phyloP scores from a whole-genome alignment of 2,888 invertebrate genomes.

The Parnassius glacialis region DNA sequence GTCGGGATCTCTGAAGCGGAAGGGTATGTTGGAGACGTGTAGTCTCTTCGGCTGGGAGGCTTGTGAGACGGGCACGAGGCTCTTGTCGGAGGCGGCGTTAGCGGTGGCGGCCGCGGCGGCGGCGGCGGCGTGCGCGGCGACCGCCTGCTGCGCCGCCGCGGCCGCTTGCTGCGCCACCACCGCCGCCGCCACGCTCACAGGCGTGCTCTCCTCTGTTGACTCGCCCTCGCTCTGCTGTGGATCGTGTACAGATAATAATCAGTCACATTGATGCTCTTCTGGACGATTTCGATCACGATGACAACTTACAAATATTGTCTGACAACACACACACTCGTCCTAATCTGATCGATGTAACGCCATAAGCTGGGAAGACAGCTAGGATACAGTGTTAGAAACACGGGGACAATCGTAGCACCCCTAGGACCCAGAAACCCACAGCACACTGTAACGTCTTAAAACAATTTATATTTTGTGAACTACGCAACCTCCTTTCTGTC shows the following conservation, averaged over 20 bases:
- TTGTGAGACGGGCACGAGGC: slow-evolving; percentile 76
- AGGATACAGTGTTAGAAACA: too few species aligned
- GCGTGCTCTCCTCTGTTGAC: slow-evolving; percentile 76
- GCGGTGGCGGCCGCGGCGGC: slow-evolving; percentile 65
- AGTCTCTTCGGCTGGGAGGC: slow-evolving; percentile 93
- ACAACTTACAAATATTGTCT: too few species aligned
- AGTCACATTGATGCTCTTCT: not conserved
- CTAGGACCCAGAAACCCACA: too few species aligned
- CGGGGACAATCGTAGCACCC: too few species aligned
- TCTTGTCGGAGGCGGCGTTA: slow-evolving; percentile 67
- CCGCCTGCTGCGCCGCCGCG: slow-evolving; percentile 66
- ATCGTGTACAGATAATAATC: not conserved
- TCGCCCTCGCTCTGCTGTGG: slow-evolving; percentile 71
- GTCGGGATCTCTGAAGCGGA: slow-evolving; percentile 99
- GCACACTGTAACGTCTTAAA: too few species aligned
- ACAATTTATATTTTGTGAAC: too few species aligned
- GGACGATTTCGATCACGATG: too few species aligned
- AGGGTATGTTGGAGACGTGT: slow-evolving; percentile 99
- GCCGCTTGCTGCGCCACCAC: slow-evolving; percentile 60
- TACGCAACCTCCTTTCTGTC: too few species aligned
- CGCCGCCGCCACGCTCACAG: slow-evolving; percentile 74
- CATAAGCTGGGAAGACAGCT: too few species aligned
- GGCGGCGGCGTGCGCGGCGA: slow-evolving; percentile 75
- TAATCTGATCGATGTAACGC: too few species aligned
- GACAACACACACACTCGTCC: too few species aligned